Evolutionary conservation across 2,113 vertebrate species (phyloP).

Genomic region (Ammospiza caudacuta): DNA sequence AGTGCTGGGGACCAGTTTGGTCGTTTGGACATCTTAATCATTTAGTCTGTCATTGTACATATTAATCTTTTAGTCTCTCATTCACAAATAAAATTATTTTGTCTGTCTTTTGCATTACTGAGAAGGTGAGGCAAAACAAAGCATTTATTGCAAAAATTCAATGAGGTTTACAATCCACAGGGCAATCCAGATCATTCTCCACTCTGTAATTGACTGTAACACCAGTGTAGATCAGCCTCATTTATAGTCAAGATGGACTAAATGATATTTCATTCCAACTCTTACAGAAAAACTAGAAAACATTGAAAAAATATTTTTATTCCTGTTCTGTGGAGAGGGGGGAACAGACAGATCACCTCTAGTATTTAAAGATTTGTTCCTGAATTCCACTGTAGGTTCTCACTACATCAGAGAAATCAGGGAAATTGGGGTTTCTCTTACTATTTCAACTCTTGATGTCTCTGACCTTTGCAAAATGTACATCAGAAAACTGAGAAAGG

Average conservation of each 20-base stretch:
- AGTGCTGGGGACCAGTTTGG: not conserved
- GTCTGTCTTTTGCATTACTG: not conserved
- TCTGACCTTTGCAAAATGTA: not conserved
- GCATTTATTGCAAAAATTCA: not conserved
- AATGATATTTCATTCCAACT: not conserved
- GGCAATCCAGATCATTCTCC: not conserved
- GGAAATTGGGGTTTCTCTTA: not conserved
- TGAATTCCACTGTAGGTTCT: not conserved
- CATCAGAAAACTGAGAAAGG: not conserved
- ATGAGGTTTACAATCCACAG: not conserved
- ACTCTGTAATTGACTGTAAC: not conserved
- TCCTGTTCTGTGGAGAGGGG: fast-evolving
- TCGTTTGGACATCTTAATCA: not conserved
- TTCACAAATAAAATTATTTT: not conserved
- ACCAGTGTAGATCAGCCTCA: not conserved
- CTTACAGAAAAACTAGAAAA: not conserved
- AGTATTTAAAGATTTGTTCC: not conserved
- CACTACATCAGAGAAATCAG: not conserved
- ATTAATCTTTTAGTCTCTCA: not conserved
- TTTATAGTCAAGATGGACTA: not conserved
- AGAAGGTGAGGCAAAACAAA: not conserved
- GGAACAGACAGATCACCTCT: not conserved
- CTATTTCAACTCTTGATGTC: not conserved
- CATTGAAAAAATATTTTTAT: not conserved
- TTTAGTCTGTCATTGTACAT: not conserved